Conservation (phyloP, 2,888 invertebrate genomes). For the Campoplex nolae region DNA sequence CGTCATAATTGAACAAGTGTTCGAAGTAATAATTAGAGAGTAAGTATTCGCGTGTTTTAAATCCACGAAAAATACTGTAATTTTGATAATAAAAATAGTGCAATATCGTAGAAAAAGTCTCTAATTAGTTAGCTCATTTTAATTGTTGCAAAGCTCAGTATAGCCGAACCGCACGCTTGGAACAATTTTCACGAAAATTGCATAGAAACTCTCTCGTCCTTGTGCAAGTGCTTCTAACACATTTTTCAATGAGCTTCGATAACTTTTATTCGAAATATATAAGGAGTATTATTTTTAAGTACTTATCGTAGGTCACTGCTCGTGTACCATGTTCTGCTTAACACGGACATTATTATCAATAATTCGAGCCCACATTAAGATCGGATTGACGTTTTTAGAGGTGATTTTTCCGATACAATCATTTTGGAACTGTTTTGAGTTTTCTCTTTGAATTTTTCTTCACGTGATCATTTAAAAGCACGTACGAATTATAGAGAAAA, state of each 20-base stretch:
- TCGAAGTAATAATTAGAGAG: neutral
- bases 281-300: neutral
- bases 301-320: neutral
- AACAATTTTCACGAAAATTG: neutral
- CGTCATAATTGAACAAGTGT: neutral
- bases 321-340: too few species aligned
- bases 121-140: neutral
- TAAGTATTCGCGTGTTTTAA: neutral
- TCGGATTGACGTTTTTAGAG: too few species aligned
- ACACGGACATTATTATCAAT: too few species aligned
- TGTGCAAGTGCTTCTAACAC: neutral
- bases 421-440: too few species aligned
- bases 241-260: conserved; percentile 8
- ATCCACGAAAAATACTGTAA: neutral
- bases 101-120: neutral
- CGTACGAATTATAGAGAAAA: too few species aligned
- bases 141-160: neutral
- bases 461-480: too few species aligned
- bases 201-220: neutral
- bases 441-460: too few species aligned
- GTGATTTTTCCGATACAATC: too few species aligned
- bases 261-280: neutral
- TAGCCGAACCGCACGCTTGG: neutral
- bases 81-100: neutral
- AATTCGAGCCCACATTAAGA: too few species aligned